Evolutionary conservation across 2,113 vertebrate species (phyloP).

Genomic region (Oxygymnocypris stewartii): DNA sequence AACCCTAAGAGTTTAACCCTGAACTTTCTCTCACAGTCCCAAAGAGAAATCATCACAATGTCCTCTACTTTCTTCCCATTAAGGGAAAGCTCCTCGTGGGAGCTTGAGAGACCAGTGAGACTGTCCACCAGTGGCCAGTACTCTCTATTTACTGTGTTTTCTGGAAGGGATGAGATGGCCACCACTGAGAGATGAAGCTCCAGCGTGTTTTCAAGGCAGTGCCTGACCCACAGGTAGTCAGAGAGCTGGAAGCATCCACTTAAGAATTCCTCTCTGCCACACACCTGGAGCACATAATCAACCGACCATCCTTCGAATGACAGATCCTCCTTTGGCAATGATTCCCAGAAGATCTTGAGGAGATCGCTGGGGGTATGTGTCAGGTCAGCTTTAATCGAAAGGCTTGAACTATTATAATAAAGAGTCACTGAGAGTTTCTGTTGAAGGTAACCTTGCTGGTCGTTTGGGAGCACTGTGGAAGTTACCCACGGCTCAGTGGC

Average conservation of each 20-base stretch:
- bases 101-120: slow-evolving; percentile 72
- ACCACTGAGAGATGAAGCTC: slow-evolving; percentile 72
- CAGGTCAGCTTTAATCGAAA: slow-evolving; percentile 61
- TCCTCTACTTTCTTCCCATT: slow-evolving; percentile 72
- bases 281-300: slow-evolving; percentile 70
- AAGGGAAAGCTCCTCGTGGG: slow-evolving; percentile 73
- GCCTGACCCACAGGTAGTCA: slow-evolving; percentile 73
- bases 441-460: slow-evolving; percentile 56
- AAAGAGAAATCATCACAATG: slow-evolving; percentile 76
- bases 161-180: slow-evolving; percentile 54
- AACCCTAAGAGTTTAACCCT: slow-evolving; percentile 78
- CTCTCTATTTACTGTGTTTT: slow-evolving; percentile 63
- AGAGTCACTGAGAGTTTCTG: slow-evolving; percentile 63
- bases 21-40: slow-evolving; percentile 76
- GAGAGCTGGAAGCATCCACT: slow-evolving; percentile 65
- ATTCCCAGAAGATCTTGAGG: slow-evolving; percentile 55
- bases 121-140: slow-evolving; percentile 74
- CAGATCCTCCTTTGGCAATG: slow-evolving; percentile 46
- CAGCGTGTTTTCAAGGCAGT: slow-evolving; percentile 70
- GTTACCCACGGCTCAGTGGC: slow-evolving; percentile 76
- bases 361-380: slow-evolving; percentile 61
- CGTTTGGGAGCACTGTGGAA: slow-evolving; percentile 59
- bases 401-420: slow-evolving; percentile 64
- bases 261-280: slow-evolving; percentile 76
- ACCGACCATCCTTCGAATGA: slow-evolving; percentile 51